Conservation (phyloP, 64 coral and sea anemone species). For the Exaiptasia diaphana region DNA sequence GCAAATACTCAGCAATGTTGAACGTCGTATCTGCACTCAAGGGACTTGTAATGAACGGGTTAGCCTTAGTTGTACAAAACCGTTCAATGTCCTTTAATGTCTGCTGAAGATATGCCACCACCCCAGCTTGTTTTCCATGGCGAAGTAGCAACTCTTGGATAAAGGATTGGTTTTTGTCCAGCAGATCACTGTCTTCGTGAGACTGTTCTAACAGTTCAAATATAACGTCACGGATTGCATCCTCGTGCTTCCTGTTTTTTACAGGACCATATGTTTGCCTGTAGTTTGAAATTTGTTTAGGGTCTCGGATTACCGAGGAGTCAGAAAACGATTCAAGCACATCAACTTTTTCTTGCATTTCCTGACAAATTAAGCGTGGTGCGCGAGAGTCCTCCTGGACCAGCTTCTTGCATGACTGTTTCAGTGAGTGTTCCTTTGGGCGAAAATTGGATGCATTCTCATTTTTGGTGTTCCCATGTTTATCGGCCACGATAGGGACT, state of each 20-base stretch:
- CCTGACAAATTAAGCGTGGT: not conserved
- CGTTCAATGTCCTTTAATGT: constrained; percentile 33
- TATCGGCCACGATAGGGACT: no score
- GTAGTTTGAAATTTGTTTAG: constrained; percentile 62
- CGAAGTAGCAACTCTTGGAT: constrained; percentile 33
- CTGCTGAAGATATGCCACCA: constrained; percentile 48
- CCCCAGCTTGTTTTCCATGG: constrained; percentile 23
- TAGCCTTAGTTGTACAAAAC: constrained; percentile 27
- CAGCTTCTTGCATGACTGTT: no score
- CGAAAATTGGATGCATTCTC: no score
- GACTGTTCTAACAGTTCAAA: constrained; percentile 50
- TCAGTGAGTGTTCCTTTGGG: no score
- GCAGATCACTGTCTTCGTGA: constrained; percentile 34
- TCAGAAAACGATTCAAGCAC: not conserved
- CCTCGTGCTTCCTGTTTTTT: not conserved
- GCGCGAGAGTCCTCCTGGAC: not conserved
- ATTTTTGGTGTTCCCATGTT: no score
- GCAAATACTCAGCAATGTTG: constrained; percentile 47
- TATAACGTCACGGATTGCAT: not conserved
- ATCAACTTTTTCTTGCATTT: not conserved
- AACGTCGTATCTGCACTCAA: constrained; percentile 53
- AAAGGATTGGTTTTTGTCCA: constrained; percentile 72
- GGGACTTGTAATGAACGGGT: not conserved
- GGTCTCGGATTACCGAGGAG: constrained; percentile 17
- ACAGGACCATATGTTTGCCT: constrained; percentile 21